Conservation (phyloP, 2,113 vertebrate genomes). For the Tauraco erythrolophus region DNA sequence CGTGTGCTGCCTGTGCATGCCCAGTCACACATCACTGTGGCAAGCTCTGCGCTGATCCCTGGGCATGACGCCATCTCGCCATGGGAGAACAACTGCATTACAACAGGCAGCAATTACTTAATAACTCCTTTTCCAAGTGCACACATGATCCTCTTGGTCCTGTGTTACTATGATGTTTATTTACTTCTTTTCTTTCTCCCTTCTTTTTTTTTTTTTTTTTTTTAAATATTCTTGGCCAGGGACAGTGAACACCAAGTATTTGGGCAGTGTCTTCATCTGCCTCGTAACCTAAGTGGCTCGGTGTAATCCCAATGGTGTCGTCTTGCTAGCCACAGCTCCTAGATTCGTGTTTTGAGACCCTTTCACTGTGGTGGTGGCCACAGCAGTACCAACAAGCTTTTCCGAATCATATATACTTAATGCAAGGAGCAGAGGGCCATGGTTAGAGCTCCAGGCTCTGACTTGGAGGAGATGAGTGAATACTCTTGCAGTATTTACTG, state of each 20-base stretch:
- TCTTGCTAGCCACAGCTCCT: not conserved
- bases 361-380: not conserved
- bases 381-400: not conserved
- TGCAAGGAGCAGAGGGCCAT: not conserved
- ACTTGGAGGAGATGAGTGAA: not conserved
- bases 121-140: not conserved
- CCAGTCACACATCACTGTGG: not conserved
- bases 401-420: not conserved
- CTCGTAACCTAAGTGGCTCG: not conserved
- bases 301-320: not conserved
- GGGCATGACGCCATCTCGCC: rapidly evolving
- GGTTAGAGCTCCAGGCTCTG: not conserved
- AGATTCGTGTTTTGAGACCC: not conserved
- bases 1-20: not conserved
- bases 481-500: not conserved
- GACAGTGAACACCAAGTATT: not conserved
- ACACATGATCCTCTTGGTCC: not conserved
- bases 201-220: not conserved
- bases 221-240: not conserved
- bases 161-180: not conserved
- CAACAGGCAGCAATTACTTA: not conserved
- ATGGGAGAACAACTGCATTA: not conserved
- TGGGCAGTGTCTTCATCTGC: not conserved
- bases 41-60: not conserved
- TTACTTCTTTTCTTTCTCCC: not conserved